These are phyloP conservation scores for Argyrosomus regius DNA, from an alignment of 2,797 vertebrate species.

Conservation along the genomic window DNA sequence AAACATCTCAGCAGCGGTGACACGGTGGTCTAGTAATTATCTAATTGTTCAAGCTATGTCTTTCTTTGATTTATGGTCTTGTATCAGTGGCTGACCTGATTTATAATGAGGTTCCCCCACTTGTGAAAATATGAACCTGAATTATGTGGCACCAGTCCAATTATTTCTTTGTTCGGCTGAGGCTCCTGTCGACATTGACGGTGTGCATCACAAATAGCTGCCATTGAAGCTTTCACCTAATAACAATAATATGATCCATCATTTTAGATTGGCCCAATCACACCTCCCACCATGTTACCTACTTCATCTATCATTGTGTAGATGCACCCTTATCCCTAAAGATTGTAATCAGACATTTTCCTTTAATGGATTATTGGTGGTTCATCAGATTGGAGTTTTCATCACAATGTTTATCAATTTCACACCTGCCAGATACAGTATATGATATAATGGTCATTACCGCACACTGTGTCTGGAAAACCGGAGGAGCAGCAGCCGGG, in stretches of 20 bases:
- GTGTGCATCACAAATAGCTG: slow-evolving; percentile 84
- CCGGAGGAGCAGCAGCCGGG: slow-evolving; percentile 43
- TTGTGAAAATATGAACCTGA: slow-evolving; percentile 89
- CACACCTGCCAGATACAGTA: slow-evolving; percentile 37
- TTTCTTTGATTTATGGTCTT: slow-evolving; percentile 95
- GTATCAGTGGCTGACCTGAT: slow-evolving; percentile 95
- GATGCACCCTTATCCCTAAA: slow-evolving; percentile 55
- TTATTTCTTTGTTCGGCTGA: slow-evolving; percentile 84
- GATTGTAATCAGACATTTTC: slow-evolving; percentile 57
- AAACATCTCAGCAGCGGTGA: slow-evolving; percentile 86
- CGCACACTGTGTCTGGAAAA: slow-evolving; percentile 45
- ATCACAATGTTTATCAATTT: slow-evolving; percentile 45
- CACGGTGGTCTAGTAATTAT: slow-evolving; percentile 93
- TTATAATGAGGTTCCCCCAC: slow-evolving; percentile 91
- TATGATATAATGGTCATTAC: slow-evolving; percentile 23
- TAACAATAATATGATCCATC: slow-evolving; percentile 88
- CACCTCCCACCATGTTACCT: slow-evolving; percentile 66
- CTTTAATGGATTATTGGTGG: slow-evolving; percentile 66
- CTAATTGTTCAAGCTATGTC: slow-evolving; percentile 95
- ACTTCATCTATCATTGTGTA: slow-evolving; percentile 68
- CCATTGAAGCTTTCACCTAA: slow-evolving; percentile 85
- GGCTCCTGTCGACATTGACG: slow-evolving; percentile 79
- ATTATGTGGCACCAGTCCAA: slow-evolving; percentile 87
- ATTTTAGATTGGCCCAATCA: slow-evolving; percentile 82
- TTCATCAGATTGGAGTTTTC: slow-evolving; percentile 53